Base-by-base conservation (phyloP, 2,888 invertebrate genomes). In the Cheilosia variabilis region DNA sequence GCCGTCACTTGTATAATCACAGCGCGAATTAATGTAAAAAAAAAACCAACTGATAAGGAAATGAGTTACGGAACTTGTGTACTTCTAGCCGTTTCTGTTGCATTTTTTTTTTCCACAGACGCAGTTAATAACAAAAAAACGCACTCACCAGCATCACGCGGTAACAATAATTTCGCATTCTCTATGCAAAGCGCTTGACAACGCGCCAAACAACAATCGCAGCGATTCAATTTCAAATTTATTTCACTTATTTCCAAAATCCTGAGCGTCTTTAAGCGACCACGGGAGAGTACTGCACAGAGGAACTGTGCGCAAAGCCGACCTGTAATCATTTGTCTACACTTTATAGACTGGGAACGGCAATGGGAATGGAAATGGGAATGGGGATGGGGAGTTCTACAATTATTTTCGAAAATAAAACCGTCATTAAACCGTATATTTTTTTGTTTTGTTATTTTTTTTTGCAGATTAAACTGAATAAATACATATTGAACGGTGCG, bases 61-160 rank as follows among this genome's bases (percentile, higher is more conserved):
- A 0, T 22, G 17, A 15, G 45, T 47, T 47, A 55, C 17, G 34
- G 13, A 63, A 55, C 55, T n/a, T 15, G 34, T 62, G 27, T 52
- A 24, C 27, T 37, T 50, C 50, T 52, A 13, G 22, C 22, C 13
- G 19, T 50, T 50, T 19, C 31, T 0, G 31, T 22, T 7, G 19
- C 13, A 4, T 50, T 22, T 19, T n/a, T 15, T 45, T 45, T 45
- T 17, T 7, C 7, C 9, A 4, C 10, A 37, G 13, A 47, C 45
- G 9, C 13, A 52, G 24, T 24, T 24, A 52, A 37, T 15, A 27
- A 47, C 6, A 47, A 24, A 31, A 57, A 62, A 60, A 60, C 7
- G 9, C 55, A 88, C 77, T 82, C 71, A 87, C 87, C 69, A 82
- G 62, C 87, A 87, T 82, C 63, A 87, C 87, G n/a, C 87, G 68